phyloP scores from a whole-genome alignment of 2,888 invertebrate species.

The Aspidiotus destructor region DNA sequence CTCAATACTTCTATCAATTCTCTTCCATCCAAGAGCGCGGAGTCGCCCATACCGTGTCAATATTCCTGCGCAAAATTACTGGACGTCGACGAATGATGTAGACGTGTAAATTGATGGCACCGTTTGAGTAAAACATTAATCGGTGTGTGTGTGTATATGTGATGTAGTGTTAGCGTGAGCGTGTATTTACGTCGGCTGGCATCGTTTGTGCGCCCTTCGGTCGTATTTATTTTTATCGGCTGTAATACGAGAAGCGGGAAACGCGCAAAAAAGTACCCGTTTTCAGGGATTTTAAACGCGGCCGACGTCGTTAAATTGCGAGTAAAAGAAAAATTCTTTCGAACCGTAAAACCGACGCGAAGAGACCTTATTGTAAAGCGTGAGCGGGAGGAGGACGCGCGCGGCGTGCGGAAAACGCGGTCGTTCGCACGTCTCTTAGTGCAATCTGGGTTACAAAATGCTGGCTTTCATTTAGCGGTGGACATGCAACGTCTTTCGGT shows the following conservation, averaged over 20 bases:
- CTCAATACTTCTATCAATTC: too few relatives aligned
- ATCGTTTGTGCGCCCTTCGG: too few relatives aligned
- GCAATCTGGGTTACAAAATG: background rate
- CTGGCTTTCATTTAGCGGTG: background rate
- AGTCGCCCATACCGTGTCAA: too few relatives aligned
- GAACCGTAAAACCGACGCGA: conserved; percentile 2
- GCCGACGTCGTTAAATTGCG: conserved; percentile 1
- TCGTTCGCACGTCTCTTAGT: background rate
- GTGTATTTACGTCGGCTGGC: too few relatives aligned
- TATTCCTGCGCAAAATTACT: too few relatives aligned
- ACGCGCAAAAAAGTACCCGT: background rate
- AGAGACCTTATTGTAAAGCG: background rate
- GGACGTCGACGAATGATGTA: too few relatives aligned
- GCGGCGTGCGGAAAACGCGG: background rate
- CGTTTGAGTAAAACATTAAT: too few relatives aligned
- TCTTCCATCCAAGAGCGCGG: too few relatives aligned
- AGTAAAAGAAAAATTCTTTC: background rate
- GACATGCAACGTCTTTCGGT: conserved; percentile 2
- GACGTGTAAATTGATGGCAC: too few relatives aligned
- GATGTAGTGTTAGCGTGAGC: too few relatives aligned
- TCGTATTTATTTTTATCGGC: background rate
- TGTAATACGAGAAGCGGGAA: background rate
- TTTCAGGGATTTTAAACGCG: background rate
- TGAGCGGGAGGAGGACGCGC: background rate
- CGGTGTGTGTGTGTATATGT: too few relatives aligned